Percentiles rank a stretch among this genome's conserved stretches.
These are phyloP conservation scores for Ramphastos sulfuratus DNA, from an alignment of 2,113 vertebrate species.

Conservation along the genomic window DNA sequence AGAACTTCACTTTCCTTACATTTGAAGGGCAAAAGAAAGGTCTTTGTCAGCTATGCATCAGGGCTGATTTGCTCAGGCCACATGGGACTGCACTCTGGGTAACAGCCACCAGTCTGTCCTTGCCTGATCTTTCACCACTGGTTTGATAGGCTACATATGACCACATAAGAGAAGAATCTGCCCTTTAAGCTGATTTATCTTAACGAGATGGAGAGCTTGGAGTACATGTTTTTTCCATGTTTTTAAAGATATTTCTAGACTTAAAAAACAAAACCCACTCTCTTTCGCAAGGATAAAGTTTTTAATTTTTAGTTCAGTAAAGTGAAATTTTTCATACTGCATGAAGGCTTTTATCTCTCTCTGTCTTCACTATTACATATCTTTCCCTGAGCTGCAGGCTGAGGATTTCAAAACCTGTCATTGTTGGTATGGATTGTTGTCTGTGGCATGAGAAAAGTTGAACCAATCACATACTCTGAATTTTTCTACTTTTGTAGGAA, in stretches of 20 bases:
- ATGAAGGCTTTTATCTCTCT: not conserved
- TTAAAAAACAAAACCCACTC: not conserved
- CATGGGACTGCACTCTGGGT: not conserved
- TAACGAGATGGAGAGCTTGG: not conserved
- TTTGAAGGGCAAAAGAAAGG: not conserved
- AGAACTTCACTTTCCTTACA: not conserved
- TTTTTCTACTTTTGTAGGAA: not conserved
- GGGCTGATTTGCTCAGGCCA: not conserved
- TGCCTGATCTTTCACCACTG: not conserved
- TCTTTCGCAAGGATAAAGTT: not conserved
- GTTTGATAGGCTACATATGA: not conserved
- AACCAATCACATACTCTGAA: accelerated
- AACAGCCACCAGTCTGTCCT: not conserved
- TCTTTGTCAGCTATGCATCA: not conserved
- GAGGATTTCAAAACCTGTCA: slow-evolving; percentile 4
- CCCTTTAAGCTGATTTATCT: not conserved
- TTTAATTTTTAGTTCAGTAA: slow-evolving; percentile 3
- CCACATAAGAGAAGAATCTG: not conserved
- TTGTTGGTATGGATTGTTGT: not conserved
- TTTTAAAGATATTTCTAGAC: not conserved
- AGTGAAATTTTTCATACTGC: not conserved
- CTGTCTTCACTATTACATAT: not conserved
- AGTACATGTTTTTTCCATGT: not conserved
- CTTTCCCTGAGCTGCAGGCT: not conserved
- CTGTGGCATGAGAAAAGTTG: not conserved